These are phyloP conservation scores for Spodoptera picta DNA, from an alignment of 2,888 invertebrate genomes.

Conservation along the genomic window DNA sequence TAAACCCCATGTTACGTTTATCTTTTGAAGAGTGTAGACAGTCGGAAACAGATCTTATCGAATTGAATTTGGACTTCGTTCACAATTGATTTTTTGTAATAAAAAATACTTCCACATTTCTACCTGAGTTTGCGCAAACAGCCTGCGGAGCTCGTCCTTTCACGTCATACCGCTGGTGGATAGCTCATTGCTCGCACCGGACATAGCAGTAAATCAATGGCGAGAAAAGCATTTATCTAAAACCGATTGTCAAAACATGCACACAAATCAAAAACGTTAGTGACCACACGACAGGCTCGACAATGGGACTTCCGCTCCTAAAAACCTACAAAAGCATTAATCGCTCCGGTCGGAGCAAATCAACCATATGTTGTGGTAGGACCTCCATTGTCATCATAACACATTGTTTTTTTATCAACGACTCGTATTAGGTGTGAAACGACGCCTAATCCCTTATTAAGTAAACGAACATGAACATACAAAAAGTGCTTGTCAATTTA, in stretches of 20 bases:
- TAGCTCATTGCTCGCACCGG: conserved; percentile 57
- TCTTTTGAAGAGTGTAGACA: conserved; percentile 56
- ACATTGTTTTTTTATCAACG: conserved; percentile 58
- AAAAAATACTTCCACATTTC: conserved; percentile 42
- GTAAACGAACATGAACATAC: conserved; percentile 59
- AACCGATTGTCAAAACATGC: conserved; percentile 78
- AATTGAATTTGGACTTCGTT: conserved; percentile 58
- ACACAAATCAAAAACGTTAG: conserved; percentile 76
- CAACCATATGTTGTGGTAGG: conserved; percentile 70
- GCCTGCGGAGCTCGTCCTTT: conserved; percentile 43
- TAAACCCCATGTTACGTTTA: conserved; percentile 68
- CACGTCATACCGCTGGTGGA: conserved; percentile 43
- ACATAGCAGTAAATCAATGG: conserved; percentile 65
- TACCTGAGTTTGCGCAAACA: conserved; percentile 70
- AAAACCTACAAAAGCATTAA: conserved; percentile 73
- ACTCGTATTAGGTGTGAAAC: conserved; percentile 73
- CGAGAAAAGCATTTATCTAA: conserved; percentile 67
- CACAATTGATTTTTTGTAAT: conserved; percentile 58
- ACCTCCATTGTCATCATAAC: conserved; percentile 60
- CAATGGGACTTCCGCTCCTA: conserved; percentile 77
- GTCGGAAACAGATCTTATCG: conserved; percentile 73
- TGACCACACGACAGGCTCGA: conserved; percentile 73
- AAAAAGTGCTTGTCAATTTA: conserved; percentile 72
- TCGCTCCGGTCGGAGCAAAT: conserved; percentile 59
- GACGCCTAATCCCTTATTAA: conserved; percentile 65